A percentile compares a stretch with the other conserved stretches of the same genome.
phyloP scores from a whole-genome alignment of 2,888 invertebrate species.

The Dryadula phaetusa region DNA sequence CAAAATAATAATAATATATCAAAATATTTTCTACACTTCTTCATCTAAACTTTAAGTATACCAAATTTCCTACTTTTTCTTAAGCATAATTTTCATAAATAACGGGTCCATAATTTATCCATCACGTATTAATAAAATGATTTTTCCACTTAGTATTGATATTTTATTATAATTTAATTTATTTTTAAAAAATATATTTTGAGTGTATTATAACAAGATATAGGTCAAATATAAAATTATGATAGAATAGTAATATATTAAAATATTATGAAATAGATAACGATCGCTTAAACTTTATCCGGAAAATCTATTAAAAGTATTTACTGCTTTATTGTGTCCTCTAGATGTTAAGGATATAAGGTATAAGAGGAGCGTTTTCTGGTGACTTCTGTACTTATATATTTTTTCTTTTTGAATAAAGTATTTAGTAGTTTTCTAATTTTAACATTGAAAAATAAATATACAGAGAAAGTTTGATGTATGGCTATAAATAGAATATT shows the following conservation, averaged over 20 bases:
- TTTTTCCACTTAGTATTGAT: too few relatives aligned
- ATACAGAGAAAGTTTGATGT: too few relatives aligned
- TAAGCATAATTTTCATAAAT: too few relatives aligned
- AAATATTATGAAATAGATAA: constrained; percentile 47
- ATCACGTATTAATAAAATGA: too few relatives aligned
- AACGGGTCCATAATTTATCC: too few relatives aligned
- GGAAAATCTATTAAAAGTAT: constrained; percentile 76
- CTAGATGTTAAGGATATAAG: constrained; percentile 40
- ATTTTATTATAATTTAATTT: not conserved
- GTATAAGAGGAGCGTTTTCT: constrained; percentile 57
- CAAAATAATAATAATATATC: too few relatives aligned
- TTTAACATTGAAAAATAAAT: too few relatives aligned
- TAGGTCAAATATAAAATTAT: constrained; percentile 24
- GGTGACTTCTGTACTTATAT: not conserved
- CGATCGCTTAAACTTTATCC: constrained; percentile 58
- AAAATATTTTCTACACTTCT: too few relatives aligned
- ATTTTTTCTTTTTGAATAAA: not conserved
- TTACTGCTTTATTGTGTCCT: constrained; percentile 62
- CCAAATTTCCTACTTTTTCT: too few relatives aligned
- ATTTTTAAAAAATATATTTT: not conserved
- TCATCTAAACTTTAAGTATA: too few relatives aligned
- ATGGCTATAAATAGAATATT: too few relatives aligned
- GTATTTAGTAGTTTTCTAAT: too few relatives aligned
- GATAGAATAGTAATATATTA: constrained; percentile 33
- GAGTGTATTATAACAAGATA: constrained; percentile 8